A percentile compares a stretch with the other conserved stretches of the same genome.
These are phyloP conservation scores for Drosophila hamatofila DNA, from an alignment of 2,888 invertebrate genomes.

Conservation along the genomic window DNA sequence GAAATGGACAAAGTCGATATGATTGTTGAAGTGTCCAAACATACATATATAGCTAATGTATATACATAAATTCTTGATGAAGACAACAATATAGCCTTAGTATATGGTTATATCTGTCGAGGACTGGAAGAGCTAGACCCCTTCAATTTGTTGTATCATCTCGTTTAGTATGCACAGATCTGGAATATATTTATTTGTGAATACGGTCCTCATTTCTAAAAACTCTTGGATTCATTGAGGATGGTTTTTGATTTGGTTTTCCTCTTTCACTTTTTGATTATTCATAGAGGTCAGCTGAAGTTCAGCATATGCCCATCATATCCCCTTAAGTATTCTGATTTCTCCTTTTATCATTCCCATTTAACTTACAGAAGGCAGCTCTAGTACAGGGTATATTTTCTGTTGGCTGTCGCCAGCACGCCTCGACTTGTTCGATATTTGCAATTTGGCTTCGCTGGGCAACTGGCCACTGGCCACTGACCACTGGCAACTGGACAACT, in stretches of 20 bases:
- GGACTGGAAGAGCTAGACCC: neutral
- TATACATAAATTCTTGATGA: no score
- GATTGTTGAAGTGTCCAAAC: no score
- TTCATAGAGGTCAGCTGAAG: neutral
- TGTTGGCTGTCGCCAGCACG: neutral
- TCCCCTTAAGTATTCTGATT: neutral
- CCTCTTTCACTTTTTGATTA: neutral
- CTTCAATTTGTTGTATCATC: neutral
- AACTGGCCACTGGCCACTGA: slow-evolving; percentile 11
- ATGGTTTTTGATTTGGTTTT: neutral
- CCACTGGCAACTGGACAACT: slow-evolving; percentile 11
- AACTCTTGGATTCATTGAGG: no score
- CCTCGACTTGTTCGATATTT: neutral
- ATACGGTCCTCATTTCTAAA: no score
- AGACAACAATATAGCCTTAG: no score
- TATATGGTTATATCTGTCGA: no score
- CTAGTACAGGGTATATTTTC: neutral
- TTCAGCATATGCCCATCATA: neutral
- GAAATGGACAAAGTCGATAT: no score
- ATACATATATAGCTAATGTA: no score
- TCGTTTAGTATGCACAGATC: no score
- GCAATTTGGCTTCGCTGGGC: slow-evolving; percentile 27
- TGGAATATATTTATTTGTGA: no score
- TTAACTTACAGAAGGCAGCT: neutral
- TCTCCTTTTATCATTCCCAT: neutral